Evolutionary conservation across 2,888 invertebrate species (phyloP), one percentile per base, ranked within the genome.

Genomic region (Nomada goodeniana): DNA sequence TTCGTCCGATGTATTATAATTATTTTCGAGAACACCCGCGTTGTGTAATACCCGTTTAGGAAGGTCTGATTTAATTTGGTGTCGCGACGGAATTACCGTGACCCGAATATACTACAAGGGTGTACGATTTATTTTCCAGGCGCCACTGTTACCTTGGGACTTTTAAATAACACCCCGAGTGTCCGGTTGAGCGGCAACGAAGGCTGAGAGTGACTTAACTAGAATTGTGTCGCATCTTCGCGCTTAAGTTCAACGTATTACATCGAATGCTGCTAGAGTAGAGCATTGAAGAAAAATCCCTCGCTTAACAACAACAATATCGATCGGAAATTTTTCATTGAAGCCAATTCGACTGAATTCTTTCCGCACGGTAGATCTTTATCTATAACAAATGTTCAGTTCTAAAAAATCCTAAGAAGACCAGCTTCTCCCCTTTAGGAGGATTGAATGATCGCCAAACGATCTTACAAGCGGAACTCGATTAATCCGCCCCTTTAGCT

Each of bases 121-220:
- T 52, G 10, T 20, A 5, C 29, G 13, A 13, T 59, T 65, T 59
- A 60, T 59, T 52, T 65, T 59, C 52, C 50, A 59, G 42, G n/a
- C 26, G 10, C 44, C 10, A 20, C 29, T 44, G 55, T 76, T 50
- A 59, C 59, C 73, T 76, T 65, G 73, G 15, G 29, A 59, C 23
- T 72, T 77, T 77, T 77, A 65, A 77, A 44, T 77, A 77, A 77
- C 59, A 2, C 71, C 20, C 20, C 36, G 3, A 65, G 64, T 77
- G 10, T 76, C 50, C 72, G 72, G 72, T 72, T 52, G 76, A 72
- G 36, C 57, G 64, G 44, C 57, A 76, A 64, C 29, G 57, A 71
- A 71, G 76, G 63, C 50, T 52, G 64, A 64, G 42, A 10, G 59
- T 59, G 42, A 10, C 72, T 72, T 64, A 59, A 59, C 50, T 57